Evolutionary conservation across 2,113 vertebrate species (phyloP).

Genomic region (Tursiops truncatus): DNA sequence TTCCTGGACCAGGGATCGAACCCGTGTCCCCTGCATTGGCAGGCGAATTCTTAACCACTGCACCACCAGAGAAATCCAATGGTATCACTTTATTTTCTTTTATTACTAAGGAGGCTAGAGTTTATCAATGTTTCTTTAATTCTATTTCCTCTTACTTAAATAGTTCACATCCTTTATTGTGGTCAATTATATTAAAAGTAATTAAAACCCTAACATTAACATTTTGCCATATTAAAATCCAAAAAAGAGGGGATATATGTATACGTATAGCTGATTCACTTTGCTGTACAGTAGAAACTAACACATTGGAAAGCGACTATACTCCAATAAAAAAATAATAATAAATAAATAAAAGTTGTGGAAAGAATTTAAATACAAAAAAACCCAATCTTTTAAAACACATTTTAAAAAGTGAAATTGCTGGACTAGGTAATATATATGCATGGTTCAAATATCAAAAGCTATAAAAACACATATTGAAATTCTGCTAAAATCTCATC

Average conservation of each 20-base stretch:
- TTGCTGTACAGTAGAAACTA: too few relatives aligned
- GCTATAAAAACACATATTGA: not conserved
- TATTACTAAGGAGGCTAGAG: not conserved
- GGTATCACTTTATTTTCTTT: slow-evolving; percentile 5
- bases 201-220: not conserved
- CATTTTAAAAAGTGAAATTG: not conserved
- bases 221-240: not conserved
- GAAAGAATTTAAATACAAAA: too few relatives aligned
- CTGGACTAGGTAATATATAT: not conserved
- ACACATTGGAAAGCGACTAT: too few relatives aligned
- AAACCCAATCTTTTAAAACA: not conserved
- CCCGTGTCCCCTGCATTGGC: too few relatives aligned
- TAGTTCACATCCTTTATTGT: not conserved
- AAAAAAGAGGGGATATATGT: too few relatives aligned
- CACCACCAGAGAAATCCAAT: too few relatives aligned
- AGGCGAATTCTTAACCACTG: too few relatives aligned
- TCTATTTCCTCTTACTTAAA: not conserved
- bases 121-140: not conserved
- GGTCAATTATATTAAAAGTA: slow-evolving; percentile 18
- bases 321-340: too few relatives aligned
- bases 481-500: not conserved
- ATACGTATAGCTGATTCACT: too few relatives aligned
- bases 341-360: too few relatives aligned
- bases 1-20: too few relatives aligned
- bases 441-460: not conserved